Base-by-base conservation (phyloP, 1,140 invertebrate genomes). In the Trachymyrmex septentrionalis region DNA sequence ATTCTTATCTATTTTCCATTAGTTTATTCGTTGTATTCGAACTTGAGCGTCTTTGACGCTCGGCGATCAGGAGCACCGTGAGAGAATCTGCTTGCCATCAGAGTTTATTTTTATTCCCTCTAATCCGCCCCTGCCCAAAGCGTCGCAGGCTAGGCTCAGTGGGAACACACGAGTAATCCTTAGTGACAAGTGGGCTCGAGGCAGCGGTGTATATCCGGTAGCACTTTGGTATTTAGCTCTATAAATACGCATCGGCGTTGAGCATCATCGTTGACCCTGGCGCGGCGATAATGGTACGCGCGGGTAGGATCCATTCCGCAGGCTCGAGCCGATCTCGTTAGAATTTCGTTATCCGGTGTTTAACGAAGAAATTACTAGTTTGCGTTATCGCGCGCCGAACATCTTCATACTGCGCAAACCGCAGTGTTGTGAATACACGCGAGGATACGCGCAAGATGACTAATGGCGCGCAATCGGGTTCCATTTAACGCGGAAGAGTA, bases 201-300 rank as follows among this genome's bases (percentile, higher is more conserved):
- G 86, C 86, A 82, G 61, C 72, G 69, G 71, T 84, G 71, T 88
- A 87, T 88, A 87, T 88, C 86, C 80, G 72, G 80, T 88, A 88
- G 72, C 86, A 85, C 86, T 87, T 67, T 66, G 30, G 82, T 88
- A 85, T 88, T 88, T 85, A 48, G 71, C 80, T 76, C 72, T 57
- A 76, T 59, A 61, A 88, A 72, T 82, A 57, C 76, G 73, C 71
- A 84, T 75, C 75, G 85, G 86, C 44, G 59, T 44, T 66, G 69
- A 72, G 63, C 77, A 72, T 53, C 77, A 72, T 53, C 69, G 69
- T 72, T 88, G 87, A 88, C 86, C 87, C 86, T 88, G 87, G 69
- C 48, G 38, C 9, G 38, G 78, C 38, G 67, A 48, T 72, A 75
- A 75, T 24, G 44, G 44, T 34, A 57, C 21, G 24, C n/a, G 34